Evolutionary conservation across 2,113 vertebrate species (phyloP), one percentile per base, ranked within the genome.

Genomic region (Nothobranchius kuhntae): DNA sequence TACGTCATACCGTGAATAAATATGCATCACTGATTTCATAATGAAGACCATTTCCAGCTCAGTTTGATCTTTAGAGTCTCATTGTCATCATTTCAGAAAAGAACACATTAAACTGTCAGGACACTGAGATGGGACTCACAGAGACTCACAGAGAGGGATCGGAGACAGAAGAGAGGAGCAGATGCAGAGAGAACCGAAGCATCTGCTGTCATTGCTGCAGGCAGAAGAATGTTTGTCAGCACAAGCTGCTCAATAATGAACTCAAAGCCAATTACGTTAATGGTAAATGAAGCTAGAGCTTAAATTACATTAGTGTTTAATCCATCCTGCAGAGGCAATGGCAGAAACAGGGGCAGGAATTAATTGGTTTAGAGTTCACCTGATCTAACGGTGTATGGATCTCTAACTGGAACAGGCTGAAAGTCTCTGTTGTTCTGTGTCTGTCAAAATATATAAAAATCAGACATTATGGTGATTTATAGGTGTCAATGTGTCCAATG

Each of bases 261-360:
- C 60, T 67, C 66, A 46, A 55, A 84, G 63, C 52, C 73, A 87
- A 83, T 84, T 80, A 86, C 67, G 68, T 85, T 80, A 80, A 88
- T 78, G 80, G 65, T 65, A 84, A 82, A 85, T 54, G 51, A 85
- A 69, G 73, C 77, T 74, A 54, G 52, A 62, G 70, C 68, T 73
- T 47, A 47, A 47, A 71, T 71, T 61, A 60, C 21, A 59, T 50
- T 50, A 44, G 52, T 68, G 59, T 58, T 70, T 9, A 11, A 72
- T 67, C 45, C 13, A 47, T 54, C 61, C 54, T 56, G 55, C 44
- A 61, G 59, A 69, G 61, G 70, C 38, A 50, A 35, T 4, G 21
- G 10, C 12, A 26, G 48, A 36, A 36, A 24, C 24, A 40, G 35
- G 15, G 54, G n/a, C 8, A 26, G 30, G 40, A 45, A 15, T 46